Evolutionary conservation across 1,140 invertebrate species (phyloP).

Genomic region (Cydia fagiglandana): DNA sequence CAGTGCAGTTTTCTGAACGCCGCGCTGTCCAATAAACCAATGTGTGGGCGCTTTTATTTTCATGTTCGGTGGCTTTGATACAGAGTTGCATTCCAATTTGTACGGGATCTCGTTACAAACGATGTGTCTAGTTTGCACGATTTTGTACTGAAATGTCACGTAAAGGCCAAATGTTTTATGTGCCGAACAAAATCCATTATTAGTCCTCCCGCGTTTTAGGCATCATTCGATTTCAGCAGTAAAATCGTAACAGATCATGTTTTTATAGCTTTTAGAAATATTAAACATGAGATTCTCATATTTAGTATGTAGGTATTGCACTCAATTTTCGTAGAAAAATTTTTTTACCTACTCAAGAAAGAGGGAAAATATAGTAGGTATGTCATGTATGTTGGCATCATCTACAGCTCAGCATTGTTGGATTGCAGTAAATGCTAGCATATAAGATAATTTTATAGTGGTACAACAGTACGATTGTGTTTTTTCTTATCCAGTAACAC

Average conservation of each 20-base stretch:
- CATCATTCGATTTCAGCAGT: neutral
- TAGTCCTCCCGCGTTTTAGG: neutral
- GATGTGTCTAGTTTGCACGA: neutral
- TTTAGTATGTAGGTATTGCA: too few species aligned
- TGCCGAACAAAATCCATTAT: neutral
- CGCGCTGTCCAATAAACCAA: neutral
- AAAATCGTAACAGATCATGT: neutral
- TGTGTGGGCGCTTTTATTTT: neutral
- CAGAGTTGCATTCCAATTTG: conserved; percentile 7
- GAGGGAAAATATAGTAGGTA: too few species aligned
- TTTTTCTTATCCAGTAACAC: too few species aligned
- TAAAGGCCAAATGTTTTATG: conserved; percentile 13
- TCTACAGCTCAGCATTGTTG: too few species aligned
- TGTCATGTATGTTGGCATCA: too few species aligned
- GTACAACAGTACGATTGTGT: too few species aligned
- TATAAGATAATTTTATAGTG: too few species aligned
- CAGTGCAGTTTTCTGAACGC: neutral
- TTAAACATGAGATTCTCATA: neutral
- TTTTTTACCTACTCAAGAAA: too few species aligned
- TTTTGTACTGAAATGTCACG: conserved; percentile 7
- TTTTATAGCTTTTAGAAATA: neutral
- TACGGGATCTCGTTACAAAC: neutral
- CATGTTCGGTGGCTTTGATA: neutral
- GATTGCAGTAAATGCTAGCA: too few species aligned
- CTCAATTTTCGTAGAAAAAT: too few species aligned